Evolutionary conservation across 2,113 vertebrate genomes (phyloP).

Genomic region (Atlantisia rogersi): DNA sequence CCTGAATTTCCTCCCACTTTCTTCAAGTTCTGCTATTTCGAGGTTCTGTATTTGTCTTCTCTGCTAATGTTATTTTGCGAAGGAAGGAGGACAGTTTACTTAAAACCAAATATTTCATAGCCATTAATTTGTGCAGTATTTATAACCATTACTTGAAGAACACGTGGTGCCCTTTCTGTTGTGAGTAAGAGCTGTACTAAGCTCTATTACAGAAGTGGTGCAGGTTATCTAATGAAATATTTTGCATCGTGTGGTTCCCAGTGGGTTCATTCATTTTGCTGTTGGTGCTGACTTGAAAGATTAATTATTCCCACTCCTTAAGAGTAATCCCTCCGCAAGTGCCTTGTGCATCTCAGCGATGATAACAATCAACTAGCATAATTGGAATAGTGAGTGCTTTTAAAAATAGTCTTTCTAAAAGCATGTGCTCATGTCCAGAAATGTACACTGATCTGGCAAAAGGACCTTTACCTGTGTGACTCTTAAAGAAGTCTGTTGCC

Average conservation of each 20-base stretch:
- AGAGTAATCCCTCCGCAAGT: neutral
- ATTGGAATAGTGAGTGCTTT: neutral
- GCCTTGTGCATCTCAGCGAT: neutral
- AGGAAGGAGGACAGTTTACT: neutral
- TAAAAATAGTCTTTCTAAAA: neutral
- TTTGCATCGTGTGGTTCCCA: neutral
- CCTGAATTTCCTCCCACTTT: constrained; percentile 19
- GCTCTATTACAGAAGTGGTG: neutral
- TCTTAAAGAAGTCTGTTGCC: neutral
- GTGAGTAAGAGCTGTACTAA: neutral
- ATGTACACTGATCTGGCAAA: neutral
- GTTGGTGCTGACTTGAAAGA: neutral
- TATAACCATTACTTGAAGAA: neutral
- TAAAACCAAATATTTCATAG: neutral
- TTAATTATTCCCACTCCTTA: neutral
- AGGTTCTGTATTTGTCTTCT: neutral
- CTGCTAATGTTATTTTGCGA: neutral
- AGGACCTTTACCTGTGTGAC: neutral
- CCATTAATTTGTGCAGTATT: neutral
- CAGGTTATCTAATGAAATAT: neutral
- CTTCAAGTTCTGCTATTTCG: constrained; percentile 6
- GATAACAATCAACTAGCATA: neutral
- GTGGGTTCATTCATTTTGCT: neutral
- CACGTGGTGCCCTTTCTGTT: neutral
- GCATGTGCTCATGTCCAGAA: neutral